phyloP scores from a whole-genome alignment of 2,888 invertebrate species.

The Volucella inanis region DNA sequence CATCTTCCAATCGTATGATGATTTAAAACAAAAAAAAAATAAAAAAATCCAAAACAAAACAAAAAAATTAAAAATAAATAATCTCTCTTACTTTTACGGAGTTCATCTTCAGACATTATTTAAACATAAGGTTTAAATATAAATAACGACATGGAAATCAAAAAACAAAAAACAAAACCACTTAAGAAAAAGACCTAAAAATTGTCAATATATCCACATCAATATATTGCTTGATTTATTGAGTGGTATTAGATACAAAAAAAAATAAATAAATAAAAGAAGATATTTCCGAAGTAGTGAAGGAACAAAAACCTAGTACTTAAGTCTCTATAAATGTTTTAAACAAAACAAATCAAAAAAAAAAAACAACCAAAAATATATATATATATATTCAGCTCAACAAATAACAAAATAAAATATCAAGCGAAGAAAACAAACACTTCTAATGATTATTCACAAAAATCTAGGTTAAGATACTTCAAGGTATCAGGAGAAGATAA shows the following conservation, averaged over 20 bases:
- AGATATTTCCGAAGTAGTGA: slow-evolving; percentile 65
- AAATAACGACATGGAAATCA: slow-evolving; percentile 36
- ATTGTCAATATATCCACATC: slow-evolving; percentile 48
- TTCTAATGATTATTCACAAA: slow-evolving; percentile 52
- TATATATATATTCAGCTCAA: slow-evolving; percentile 13
- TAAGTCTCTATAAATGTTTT: slow-evolving; percentile 48
- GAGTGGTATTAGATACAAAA: slow-evolving; percentile 51
- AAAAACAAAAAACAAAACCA: background rate
- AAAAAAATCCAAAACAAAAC: too few species aligned
- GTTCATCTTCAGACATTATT: slow-evolving; percentile 57
- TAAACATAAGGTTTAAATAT: slow-evolving; percentile 63
- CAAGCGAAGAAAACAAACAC: slow-evolving; percentile 51
- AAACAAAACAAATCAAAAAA: slow-evolving; percentile 18
- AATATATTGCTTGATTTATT: slow-evolving; percentile 49
- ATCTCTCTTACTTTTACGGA: slow-evolving; percentile 73
- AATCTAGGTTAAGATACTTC: slow-evolving; percentile 73
- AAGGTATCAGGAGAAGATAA: slow-evolving; percentile 71
- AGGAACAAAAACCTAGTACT: slow-evolving; percentile 29
- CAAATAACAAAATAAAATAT: slow-evolving; percentile 57
- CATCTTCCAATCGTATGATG: background rate
- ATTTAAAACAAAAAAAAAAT: slow-evolving; percentile 7
- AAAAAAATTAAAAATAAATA: slow-evolving; percentile 29
- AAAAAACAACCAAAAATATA: background rate
- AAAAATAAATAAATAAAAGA: slow-evolving; percentile 20
- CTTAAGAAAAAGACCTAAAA: background rate